A percentile compares a stretch with the other conserved stretches of the same genome.
Evolutionary conservation across 2,113 vertebrate species (phyloP).

Genomic region (Pelodiscus sinensis): DNA sequence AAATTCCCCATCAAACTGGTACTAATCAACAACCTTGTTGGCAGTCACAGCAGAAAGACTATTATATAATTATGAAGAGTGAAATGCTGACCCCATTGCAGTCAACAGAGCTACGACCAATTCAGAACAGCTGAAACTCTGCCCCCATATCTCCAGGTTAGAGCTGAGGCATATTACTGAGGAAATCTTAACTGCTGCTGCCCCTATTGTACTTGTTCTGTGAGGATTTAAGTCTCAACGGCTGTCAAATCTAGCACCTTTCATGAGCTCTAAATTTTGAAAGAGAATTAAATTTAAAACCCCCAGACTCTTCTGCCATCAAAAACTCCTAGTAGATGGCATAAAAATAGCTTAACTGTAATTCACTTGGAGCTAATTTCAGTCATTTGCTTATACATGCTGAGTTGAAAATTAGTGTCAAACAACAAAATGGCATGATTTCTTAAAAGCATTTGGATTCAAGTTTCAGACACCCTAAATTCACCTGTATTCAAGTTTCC

Average conservation of each 20-base stretch:
- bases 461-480: slow-evolving; percentile 70
- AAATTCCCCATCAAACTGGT: not conserved
- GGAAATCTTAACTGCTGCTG: not conserved
- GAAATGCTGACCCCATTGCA: not conserved
- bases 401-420: slow-evolving; percentile 83
- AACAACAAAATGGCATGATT: slow-evolving; percentile 78
- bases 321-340: slow-evolving; percentile 67
- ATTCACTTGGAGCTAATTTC: slow-evolving; percentile 83
- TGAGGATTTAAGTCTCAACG: not conserved
- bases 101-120: not conserved
- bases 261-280: not conserved
- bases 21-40: not conserved
- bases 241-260: not conserved
- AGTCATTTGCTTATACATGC: slow-evolving; percentile 78
- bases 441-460: slow-evolving; percentile 77
- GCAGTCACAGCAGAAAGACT: not conserved
- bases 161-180: fast-evolving
- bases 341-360: slow-evolving; percentile 77
- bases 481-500: slow-evolving; percentile 69
- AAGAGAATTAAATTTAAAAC: not conserved
- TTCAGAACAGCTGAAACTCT: not conserved
- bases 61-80: not conserved
- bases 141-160: not conserved
- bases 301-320: slow-evolving; percentile 56
- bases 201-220: not conserved